phyloP scores from a whole-genome alignment of 2,797 vertebrate species.

The Morelia viridis region DNA sequence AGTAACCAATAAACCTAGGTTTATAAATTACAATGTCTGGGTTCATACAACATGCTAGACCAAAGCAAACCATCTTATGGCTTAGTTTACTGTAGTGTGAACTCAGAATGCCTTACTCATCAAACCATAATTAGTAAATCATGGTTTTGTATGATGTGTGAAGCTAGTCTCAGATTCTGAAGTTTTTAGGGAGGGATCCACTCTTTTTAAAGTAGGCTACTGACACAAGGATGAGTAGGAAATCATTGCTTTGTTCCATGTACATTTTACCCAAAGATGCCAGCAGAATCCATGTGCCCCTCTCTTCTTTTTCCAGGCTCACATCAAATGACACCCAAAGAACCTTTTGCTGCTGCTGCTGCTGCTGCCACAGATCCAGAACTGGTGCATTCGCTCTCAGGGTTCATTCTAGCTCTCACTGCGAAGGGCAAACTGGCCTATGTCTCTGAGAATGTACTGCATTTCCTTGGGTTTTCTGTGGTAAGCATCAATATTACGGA shows the following conservation, averaged over 20 bases:
- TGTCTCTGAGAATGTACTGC: conserved; percentile 81
- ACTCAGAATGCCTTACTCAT: too few relatives aligned
- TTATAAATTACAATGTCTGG: too few relatives aligned
- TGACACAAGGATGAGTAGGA: not conserved
- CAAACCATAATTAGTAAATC: too few relatives aligned
- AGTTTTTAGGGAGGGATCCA: too few relatives aligned
- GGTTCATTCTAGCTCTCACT: conserved; percentile 80
- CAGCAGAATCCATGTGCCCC: not conserved
- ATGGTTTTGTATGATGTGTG: too few relatives aligned
- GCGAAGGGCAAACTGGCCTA: conserved; percentile 78
- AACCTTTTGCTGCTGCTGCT: not conserved
- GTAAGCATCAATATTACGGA: conserved; percentile 66
- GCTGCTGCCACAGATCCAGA: conserved; percentile 45
- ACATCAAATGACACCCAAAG: accelerated
- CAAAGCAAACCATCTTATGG: too few relatives aligned
- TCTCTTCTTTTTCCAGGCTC: conserved; percentile 9
- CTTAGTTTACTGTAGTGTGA: too few relatives aligned
- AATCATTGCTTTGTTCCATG: not conserved
- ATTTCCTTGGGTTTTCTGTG: conserved; percentile 83
- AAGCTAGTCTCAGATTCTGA: too few relatives aligned
- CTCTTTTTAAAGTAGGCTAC: too few relatives aligned
- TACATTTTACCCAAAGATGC: not conserved
- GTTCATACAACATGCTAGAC: too few relatives aligned
- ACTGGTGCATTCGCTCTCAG: conserved; percentile 78
- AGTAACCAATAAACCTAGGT: too few relatives aligned